Percentiles rank a stretch among this genome's conserved stretches.
Conservation (phyloP, 1,140 invertebrate genomes). For the Neelides sp. region DNA sequence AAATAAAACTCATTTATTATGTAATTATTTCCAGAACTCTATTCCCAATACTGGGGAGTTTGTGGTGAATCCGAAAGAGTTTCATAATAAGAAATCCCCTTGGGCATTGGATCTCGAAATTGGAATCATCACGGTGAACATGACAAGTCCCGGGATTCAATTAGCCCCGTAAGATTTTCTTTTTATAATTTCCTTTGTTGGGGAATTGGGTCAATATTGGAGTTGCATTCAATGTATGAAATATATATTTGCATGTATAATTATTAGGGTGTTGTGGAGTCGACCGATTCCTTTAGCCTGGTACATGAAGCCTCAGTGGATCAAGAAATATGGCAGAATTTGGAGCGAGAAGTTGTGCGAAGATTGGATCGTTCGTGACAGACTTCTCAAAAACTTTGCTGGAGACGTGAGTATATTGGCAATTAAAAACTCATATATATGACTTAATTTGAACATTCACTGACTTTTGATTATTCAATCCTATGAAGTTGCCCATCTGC, state of each 20-base stretch:
- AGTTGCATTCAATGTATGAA: too few species aligned
- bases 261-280: constrained; percentile 78
- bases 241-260: too few species aligned
- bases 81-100: constrained; percentile 55
- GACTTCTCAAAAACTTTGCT: constrained; percentile 75
- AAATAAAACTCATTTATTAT: too few species aligned
- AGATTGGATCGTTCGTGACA: constrained; percentile 73
- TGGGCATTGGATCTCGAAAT: constrained; percentile 58
- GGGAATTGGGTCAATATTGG: too few species aligned
- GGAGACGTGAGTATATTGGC: constrained; percentile 50
- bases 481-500: constrained; percentile 54
- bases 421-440: too few species aligned
- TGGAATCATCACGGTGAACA: constrained; percentile 79
- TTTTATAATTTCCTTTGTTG: too few species aligned
- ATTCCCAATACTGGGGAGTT: constrained; percentile 52
- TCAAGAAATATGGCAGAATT: constrained; percentile 52
- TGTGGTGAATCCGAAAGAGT: constrained; percentile 48
- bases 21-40: constrained; percentile 45
- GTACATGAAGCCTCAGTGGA: constrained; percentile 84
- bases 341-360: constrained; percentile 73
- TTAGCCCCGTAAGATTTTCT: constrained; percentile 65
- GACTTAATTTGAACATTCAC: too few species aligned
- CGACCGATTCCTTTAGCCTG: constrained; percentile 77
- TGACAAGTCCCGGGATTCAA: constrained; percentile 57
- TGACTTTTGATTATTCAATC: too few species aligned